These are phyloP conservation scores for Oreochromis mossambicus DNA, from an alignment of 2,797 vertebrate species.

Conservation along the genomic window DNA sequence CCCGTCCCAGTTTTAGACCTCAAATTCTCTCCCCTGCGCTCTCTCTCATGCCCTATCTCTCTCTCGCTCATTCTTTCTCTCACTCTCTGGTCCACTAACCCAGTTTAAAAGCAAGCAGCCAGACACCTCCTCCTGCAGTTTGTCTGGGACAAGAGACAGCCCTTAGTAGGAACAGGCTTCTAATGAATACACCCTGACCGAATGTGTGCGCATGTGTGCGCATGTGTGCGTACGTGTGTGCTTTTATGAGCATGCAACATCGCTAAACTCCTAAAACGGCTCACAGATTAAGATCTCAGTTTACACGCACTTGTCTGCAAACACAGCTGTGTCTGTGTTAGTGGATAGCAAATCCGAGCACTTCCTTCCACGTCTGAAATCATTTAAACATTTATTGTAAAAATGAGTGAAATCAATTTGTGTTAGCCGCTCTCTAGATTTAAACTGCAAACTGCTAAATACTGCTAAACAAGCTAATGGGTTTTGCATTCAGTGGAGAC, in stretches of 20 bases:
- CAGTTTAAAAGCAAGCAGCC: constrained; percentile 72
- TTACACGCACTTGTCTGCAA: constrained; percentile 14
- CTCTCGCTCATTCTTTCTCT: constrained; percentile 34
- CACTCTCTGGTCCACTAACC: constrained; percentile 77
- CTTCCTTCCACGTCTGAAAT: not conserved
- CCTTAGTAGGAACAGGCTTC: constrained; percentile 59
- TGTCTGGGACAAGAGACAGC: constrained; percentile 72
- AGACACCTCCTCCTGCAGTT: constrained; percentile 71
- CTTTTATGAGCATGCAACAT: not conserved
- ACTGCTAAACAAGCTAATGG: not conserved
- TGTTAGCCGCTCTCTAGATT: not conserved
- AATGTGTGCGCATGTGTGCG: constrained; percentile 3
- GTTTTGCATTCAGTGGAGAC: constrained; percentile 5
- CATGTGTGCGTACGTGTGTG: not conserved
- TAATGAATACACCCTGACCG: constrained; percentile 68
- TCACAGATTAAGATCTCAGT: constrained; percentile 21
- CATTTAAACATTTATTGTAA: not conserved
- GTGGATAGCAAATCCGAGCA: not conserved
- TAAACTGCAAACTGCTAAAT: not conserved
- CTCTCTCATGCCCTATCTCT: not conserved
- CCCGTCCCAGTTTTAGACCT: constrained; percentile 66
- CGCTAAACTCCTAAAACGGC: constrained; percentile 29
- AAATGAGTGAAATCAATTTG: not conserved
- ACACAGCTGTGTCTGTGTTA: constrained; percentile 10
- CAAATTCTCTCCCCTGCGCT: constrained; percentile 25